Percentiles rank a stretch among this genome's conserved stretches.
Conservation (phyloP, 1,140 invertebrate genomes). For the Bombus waltoni region DNA sequence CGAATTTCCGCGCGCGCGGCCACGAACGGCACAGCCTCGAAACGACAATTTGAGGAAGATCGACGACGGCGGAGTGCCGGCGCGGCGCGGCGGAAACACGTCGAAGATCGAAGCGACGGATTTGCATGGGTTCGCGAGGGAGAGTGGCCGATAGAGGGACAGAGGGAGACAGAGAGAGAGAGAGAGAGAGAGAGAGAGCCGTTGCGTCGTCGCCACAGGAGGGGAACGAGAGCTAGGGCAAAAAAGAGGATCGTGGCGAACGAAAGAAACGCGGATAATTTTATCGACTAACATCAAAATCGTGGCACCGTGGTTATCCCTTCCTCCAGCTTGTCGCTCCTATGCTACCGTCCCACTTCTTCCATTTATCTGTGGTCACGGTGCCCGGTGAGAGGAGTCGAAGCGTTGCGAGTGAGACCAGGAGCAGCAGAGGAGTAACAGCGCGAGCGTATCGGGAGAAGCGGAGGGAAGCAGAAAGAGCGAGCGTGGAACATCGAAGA, state of each 20-base stretch:
- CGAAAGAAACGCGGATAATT: constrained; percentile 52
- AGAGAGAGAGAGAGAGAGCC: background rate
- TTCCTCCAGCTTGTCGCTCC: background rate
- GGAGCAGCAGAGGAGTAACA: background rate
- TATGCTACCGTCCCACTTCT: background rate
- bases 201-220: no score
- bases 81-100: background rate
- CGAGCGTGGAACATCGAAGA: background rate
- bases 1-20: background rate
- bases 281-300: constrained; percentile 61
- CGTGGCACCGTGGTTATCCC: constrained; percentile 27
- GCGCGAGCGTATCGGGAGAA: background rate
- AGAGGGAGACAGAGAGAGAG: background rate
- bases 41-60: constrained; percentile 9
- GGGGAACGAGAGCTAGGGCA: no score
- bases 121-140: background rate
- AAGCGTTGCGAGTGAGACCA: constrained; percentile 34
- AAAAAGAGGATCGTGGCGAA: background rate
- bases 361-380: constrained; percentile 32
- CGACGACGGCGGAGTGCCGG: background rate
- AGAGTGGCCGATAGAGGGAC: background rate
- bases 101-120: background rate
- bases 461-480: background rate
- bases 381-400: constrained; percentile 48
- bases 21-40: background rate